A percentile compares a stretch with the other conserved stretches of the same genome.
phyloP scores from a whole-genome alignment of 2,888 invertebrate species.

The Epistrophe eligans region DNA sequence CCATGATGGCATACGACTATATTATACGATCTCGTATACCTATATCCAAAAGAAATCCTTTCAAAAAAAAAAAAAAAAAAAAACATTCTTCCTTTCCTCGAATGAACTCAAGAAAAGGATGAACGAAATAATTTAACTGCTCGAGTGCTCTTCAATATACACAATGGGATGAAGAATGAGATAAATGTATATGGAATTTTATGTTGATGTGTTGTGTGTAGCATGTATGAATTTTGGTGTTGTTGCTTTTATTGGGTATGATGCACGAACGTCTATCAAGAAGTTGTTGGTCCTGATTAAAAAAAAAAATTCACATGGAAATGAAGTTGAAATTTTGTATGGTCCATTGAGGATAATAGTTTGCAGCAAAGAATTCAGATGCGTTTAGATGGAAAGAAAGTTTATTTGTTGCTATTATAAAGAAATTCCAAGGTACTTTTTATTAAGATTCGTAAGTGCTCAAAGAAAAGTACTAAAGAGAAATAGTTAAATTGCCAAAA shows the following conservation, averaged over 20 bases:
- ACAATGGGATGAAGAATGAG: constrained; percentile 2
- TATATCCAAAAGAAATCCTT: not conserved
- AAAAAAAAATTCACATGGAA: constrained; percentile 1
- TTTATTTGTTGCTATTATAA: not conserved
- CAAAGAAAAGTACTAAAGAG: too few relatives aligned
- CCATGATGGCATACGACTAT: not conserved
- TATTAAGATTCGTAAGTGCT: too few relatives aligned
- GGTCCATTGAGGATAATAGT: not conserved
- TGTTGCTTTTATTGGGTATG: not conserved
- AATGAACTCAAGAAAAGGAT: constrained; percentile 5
- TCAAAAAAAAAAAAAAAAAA: not conserved
- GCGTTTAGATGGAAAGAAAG: not conserved
- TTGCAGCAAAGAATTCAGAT: not conserved
- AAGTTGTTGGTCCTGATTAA: constrained; percentile 3
- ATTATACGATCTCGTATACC: not conserved
- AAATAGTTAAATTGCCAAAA: too few relatives aligned
- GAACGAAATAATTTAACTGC: constrained; percentile 29
- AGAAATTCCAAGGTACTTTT: too few relatives aligned
- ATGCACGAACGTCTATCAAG: not conserved
- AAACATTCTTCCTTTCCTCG: not conserved
- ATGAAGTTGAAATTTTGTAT: constrained; percentile 2
- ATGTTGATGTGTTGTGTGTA: not conserved
- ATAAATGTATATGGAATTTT: not conserved
- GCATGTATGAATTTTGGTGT: not conserved
- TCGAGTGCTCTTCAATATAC: constrained; percentile 19